Evolutionary conservation across 2,888 invertebrate species (phyloP).

Genomic region (Zhuqinia jingwanae): DNA sequence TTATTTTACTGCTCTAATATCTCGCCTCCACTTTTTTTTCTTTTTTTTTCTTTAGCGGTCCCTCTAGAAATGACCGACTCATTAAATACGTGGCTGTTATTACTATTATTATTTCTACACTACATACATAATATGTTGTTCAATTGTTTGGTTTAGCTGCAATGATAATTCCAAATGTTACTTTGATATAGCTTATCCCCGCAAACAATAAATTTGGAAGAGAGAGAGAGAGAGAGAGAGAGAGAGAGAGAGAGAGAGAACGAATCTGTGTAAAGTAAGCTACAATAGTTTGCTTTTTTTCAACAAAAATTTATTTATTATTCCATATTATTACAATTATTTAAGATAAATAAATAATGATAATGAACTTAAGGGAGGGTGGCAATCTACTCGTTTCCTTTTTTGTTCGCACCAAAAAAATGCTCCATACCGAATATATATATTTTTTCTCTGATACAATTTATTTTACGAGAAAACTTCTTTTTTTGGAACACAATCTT

Average conservation of each 20-base stretch:
- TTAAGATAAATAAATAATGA: constrained; percentile 19
- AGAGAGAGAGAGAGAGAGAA: no score
- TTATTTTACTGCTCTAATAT: constrained; percentile 53
- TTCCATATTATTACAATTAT: background rate
- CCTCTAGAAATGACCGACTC: constrained; percentile 43
- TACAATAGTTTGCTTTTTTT: no score
- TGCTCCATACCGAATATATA: background rate
- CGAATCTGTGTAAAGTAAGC: no score
- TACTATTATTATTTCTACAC: background rate
- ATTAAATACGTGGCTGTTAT: constrained; percentile 27
- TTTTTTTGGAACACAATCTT: background rate
- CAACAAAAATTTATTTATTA: no score
- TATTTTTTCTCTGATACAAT: no score
- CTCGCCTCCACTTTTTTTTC: constrained; percentile 23
- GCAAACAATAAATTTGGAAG: no score
- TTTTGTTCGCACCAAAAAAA: background rate
- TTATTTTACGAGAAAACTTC: constrained; percentile 11
- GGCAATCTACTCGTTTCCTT: background rate
- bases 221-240: no score
- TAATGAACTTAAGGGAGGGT: background rate
- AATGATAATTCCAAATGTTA: background rate
- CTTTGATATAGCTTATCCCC: no score
- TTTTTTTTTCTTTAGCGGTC: constrained; percentile 26
- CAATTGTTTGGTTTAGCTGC: background rate
- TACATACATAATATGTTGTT: no score